Evolutionary conservation across 2,797 vertebrate species (phyloP), one percentile per base, ranked within the genome.

Genomic region (Acanthopagrus latus): DNA sequence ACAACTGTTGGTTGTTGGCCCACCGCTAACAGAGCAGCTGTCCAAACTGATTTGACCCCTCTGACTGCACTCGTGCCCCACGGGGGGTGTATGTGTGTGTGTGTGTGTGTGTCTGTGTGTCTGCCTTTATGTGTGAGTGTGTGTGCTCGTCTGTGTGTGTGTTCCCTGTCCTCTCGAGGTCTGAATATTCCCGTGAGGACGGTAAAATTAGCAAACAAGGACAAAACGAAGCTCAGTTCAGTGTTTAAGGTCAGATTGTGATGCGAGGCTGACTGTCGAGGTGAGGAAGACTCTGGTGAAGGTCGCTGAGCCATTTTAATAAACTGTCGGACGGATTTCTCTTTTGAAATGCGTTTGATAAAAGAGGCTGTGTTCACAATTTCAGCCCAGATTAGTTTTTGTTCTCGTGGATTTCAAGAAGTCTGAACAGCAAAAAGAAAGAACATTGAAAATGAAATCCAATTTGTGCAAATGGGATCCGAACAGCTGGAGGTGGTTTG

Each of bases 31-130:
- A 71, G 80, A 87, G 89, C 83, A 86, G 80, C 89, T 92, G 90
- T 91, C 90, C 84, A 88, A 88, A 91, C 90, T 73, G 69, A 89
- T 91, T 87, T 91, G 84, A 90, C 85, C 90, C 33, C 86, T 43
- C 43, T 88, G 86, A 89, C 83, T 90, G 90, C 89, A 88, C 79
- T 74, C 20, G 21, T 67, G 75, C 73, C 84, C 81, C 81, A 29
- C 29, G 38, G 78, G 78, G 33, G 65, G 20, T 69, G 21, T 64
- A 27, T 4, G 52, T 1, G 13, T 7, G 48, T 3, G 50, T 0
- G 25, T 4, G 56, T n/a, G 41, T 60, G 52, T 52, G 38, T 16
- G 21, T 46, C 41, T 57, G 52, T 21, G 27, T 56, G 21, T 54
- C 10, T 18, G 23, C 18, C 25, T 27, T 46, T 14, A 14, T 50